Evolutionary conservation across 2,888 invertebrate species (phyloP), one percentile per base, ranked within the genome.

Genomic region (Sepiola atlantica): DNA sequence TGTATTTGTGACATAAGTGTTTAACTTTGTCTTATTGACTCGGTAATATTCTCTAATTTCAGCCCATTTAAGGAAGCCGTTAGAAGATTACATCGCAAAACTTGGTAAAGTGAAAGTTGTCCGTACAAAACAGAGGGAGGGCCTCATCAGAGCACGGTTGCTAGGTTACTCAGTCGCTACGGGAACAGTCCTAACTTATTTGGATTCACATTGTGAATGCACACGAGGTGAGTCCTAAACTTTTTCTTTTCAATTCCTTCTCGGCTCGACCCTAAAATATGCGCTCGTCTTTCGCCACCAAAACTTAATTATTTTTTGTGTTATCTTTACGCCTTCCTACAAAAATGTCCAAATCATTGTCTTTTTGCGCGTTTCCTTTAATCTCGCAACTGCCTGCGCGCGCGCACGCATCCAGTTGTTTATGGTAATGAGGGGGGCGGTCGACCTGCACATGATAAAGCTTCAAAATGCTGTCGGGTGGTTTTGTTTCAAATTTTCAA

Each of bases 161-260:
- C 98, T 99, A 95, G 99, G 99, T 14, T 99, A 99, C 90, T 98
- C 98, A 95, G 98, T 98, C 95, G 99, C 99, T 95, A 98, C 98
- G 28, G 99, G 99, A 0, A 98, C 98, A 0, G 99, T 99, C 1
- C 98, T 99, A 95, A 99, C 99, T 45, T 99, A 99, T 97, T 98
- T 99, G 95, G 99, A 99, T 97, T 99, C 99, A 92, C 99, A 99
- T 97, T 99, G 99, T 98, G 99, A 99, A 97, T 99, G 99, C 97
- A 98, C 99, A 21, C 96, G 97, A 95, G 97, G 97, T 97, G 95
- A 94, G 96, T 93, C 28, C 8, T 45, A 45, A 45, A 45, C 45
- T 45, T 45, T 92, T 54, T 32, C 28, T 92, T 18, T 90, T 77
- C 12, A 45, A 18, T 45, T n/a, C n/a, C n/a, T 16, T 45, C 8